A percentile compares a stretch with the other conserved stretches of the same genome.
Evolutionary conservation across 2,797 vertebrate species (phyloP).

Genomic region (Alectoris magna): DNA sequence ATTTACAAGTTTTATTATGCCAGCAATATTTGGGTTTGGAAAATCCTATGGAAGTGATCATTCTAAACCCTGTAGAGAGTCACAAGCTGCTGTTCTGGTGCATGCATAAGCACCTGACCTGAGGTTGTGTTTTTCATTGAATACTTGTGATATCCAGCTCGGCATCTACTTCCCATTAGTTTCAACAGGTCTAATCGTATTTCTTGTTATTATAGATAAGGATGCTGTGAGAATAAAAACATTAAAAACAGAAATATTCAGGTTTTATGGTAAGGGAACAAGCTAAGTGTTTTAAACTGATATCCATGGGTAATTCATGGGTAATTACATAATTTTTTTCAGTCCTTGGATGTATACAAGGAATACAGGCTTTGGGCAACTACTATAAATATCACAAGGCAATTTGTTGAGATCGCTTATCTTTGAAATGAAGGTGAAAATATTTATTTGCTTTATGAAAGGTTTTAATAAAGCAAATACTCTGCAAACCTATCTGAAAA

Average conservation of each 20-base stretch:
- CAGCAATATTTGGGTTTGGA: neutral
- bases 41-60: neutral
- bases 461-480: neutral
- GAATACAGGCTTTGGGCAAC: neutral
- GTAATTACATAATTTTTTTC: neutral
- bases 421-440: slow-evolving; percentile 9
- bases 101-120: neutral
- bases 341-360: neutral
- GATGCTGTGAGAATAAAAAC: neutral
- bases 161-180: neutral
- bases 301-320: neutral
- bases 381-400: neutral
- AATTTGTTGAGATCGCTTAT: neutral
- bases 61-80: neutral
- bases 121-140: neutral
- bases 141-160: neutral
- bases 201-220: neutral
- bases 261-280: neutral
- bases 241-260: neutral
- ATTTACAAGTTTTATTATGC: neutral
- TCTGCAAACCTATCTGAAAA: neutral
- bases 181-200: neutral
- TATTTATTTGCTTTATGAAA: neutral
- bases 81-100: neutral
- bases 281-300: neutral